These are phyloP conservation scores for Aphidius ervi DNA, from an alignment of 1,140 invertebrate genomes.

Conservation along the genomic window DNA sequence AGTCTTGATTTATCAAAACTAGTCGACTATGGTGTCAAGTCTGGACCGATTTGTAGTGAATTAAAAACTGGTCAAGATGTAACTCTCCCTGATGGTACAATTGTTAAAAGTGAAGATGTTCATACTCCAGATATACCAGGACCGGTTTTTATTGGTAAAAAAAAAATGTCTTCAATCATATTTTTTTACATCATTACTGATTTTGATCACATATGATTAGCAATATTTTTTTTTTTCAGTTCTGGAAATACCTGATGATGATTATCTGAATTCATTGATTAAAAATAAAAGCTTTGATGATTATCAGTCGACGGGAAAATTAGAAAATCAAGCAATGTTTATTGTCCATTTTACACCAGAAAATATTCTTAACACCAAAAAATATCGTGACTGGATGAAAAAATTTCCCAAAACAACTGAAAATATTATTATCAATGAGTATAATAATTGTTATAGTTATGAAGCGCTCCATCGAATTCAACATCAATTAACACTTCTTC, in stretches of 20 bases:
- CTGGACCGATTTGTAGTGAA: constrained; percentile 77
- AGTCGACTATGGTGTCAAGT: constrained; percentile 71
- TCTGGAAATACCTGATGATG: constrained; percentile 72
- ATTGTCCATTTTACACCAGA: constrained; percentile 84
- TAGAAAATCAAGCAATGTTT: constrained; percentile 58
- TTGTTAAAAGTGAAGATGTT: constrained; percentile 74
- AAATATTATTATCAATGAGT: constrained; percentile 73
- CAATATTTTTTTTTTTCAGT: constrained; percentile 56
- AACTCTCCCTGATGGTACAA: constrained; percentile 67
- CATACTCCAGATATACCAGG: constrained; percentile 67
- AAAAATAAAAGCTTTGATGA: constrained; percentile 53
- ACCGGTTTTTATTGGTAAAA: constrained; percentile 66
- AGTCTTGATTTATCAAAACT: constrained; percentile 76
- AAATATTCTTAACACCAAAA: constrained; percentile 60
- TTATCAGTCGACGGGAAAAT: constrained; percentile 54
- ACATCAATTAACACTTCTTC: constrained; percentile 71
- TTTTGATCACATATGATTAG: constrained; percentile 17
- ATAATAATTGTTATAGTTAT: constrained; percentile 66
- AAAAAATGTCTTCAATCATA: neutral
- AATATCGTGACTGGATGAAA: constrained; percentile 69
- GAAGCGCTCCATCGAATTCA: constrained; percentile 75
- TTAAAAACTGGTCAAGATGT: constrained; percentile 81
- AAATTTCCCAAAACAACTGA: constrained; percentile 63
- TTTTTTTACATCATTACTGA: neutral
- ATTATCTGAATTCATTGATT: constrained; percentile 65